Conservation (phyloP, 2,113 vertebrate genomes). For the Macroglossus sobrinus region DNA sequence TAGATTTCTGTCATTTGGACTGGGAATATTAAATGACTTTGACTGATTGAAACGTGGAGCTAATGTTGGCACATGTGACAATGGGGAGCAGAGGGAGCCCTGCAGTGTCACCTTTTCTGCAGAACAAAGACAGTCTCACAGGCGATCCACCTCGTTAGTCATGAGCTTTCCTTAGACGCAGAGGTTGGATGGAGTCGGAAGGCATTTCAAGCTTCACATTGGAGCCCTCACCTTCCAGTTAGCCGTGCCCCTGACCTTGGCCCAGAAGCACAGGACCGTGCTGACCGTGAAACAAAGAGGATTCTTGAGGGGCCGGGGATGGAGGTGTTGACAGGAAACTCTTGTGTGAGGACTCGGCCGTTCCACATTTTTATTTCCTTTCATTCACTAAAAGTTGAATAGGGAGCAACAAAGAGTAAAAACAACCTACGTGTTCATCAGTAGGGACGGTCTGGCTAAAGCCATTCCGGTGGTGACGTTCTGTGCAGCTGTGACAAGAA, state of each 20-base stretch:
- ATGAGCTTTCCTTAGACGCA: background rate
- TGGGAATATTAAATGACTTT: background rate
- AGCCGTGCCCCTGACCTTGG: no score
- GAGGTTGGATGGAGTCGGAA: background rate
- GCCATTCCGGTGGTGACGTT: fast-evolving
- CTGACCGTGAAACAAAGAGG: background rate
- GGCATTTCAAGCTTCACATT: background rate
- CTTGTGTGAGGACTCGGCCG: no score
- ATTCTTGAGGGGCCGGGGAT: background rate
- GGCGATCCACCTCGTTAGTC: fast-evolving
- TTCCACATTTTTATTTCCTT: background rate
- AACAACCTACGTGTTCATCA: background rate
- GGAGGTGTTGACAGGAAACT: background rate
- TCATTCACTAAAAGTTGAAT: background rate
- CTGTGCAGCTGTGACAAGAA: background rate
- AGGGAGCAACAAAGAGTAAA: background rate
- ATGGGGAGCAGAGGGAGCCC: background rate
- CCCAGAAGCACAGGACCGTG: background rate
- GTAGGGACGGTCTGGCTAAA: fast-evolving
- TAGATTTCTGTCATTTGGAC: background rate
- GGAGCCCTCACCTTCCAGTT: background rate
- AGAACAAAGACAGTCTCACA: background rate
- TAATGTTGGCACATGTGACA: background rate
- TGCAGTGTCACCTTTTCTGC: fast-evolving
- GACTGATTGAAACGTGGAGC: background rate